Evolutionary conservation across 2,888 invertebrate genomes (phyloP), one percentile per base, ranked within the genome.

Genomic region (Pediacus dermestoides): DNA sequence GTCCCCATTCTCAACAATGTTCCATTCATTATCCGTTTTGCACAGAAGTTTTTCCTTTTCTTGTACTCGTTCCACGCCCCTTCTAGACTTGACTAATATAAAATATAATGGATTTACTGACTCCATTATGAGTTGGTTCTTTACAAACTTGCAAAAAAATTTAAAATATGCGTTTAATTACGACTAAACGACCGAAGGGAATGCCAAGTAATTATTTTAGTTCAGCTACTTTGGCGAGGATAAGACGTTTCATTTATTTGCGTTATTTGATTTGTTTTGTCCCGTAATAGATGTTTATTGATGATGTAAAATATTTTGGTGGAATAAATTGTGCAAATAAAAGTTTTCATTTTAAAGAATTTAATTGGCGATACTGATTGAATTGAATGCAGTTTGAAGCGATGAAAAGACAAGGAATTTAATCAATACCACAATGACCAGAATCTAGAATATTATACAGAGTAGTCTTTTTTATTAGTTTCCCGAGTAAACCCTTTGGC

Each of bases 51-150:
- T 32, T 40, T 37, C 34, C 37, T 36, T 36, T 31, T 34, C 25
- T 26, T 14, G 40, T 18, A 3, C 6, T 10, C 23, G 13, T 15
- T 7, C 18, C 11, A 13, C n/a, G 21, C n/a, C 6, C 21, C 21
- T 18, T 18, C 21, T 7, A 3, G 42, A 35, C 46, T 42, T 41
- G 47, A 47, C 42, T 43, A 42, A 47, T 47, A 40, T 50, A 46
- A 50, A 47, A 50, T 50, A 50, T 47, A 42, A 50, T 48, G 37
- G 32, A 33, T 43, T 34, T 40, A 33, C 30, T 30, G 38, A 36
- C 48, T 45, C 42, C 23, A 40, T 48, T 18, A 18, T 18, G 21
- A 18, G 21, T 18, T 18, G 21, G 6, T 18, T 18, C n/a, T 18
- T 18, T 6, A 6, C n/a, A 18, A 18, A 18, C 6, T n/a, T 18